phyloP scores from a whole-genome alignment of 2,888 invertebrate genomes.

The Apodemia hepburni region DNA sequence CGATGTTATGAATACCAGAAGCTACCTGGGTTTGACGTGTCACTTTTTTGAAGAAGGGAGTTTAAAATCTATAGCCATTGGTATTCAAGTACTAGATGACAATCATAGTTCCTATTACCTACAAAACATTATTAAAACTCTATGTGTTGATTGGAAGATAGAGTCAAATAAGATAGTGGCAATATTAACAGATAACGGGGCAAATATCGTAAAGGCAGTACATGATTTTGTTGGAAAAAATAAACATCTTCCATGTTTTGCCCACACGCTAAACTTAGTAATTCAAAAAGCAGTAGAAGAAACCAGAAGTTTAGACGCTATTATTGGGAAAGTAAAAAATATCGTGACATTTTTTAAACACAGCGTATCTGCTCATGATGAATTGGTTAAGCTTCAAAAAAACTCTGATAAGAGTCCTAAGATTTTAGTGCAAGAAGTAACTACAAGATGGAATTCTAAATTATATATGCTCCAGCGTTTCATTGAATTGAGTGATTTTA shows the following conservation, averaged over 20 bases:
- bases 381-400: conserved; percentile 3
- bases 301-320: conserved; percentile 1
- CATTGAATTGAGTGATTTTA: neutral
- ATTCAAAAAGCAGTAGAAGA: conserved; percentile 4
- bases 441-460: conserved; percentile 7
- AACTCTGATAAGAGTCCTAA: conserved; percentile 4
- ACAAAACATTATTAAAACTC: conserved; percentile 3
- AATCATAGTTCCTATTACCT: conserved; percentile 7
- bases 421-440: conserved; percentile 5
- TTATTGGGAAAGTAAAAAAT: conserved; percentile 9
- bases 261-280: conserved; percentile 2
- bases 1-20: conserved; percentile 6
- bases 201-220: conserved; percentile 5
- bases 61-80: conserved; percentile 7
- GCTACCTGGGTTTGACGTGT: neutral
- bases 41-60: conserved; percentile 4
- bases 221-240: conserved; percentile 10
- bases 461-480: conserved; percentile 16
- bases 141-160: conserved; percentile 5
- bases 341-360: conserved; percentile 8
- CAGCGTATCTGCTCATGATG: conserved; percentile 5
- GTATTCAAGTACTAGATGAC: conserved; percentile 9
- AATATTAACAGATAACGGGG: conserved; percentile 6
- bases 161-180: conserved; percentile 2
- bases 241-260: conserved; percentile 4